Base-by-base conservation (phyloP, 2,113 vertebrate genomes). In the Leucopsar rothschildi region DNA sequence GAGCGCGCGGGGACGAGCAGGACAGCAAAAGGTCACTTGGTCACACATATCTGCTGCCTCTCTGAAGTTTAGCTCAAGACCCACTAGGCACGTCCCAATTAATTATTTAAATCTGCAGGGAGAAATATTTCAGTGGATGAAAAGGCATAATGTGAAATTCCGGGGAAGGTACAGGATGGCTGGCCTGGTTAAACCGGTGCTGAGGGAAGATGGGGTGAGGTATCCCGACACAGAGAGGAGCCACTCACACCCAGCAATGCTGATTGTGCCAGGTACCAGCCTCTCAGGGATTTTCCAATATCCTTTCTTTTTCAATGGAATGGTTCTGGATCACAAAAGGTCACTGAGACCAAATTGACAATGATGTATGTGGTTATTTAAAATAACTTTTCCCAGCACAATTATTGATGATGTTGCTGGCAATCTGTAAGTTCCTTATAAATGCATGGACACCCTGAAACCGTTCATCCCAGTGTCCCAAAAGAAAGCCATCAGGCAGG, bases 1-100 rank as follows among this genome's bases (percentile, higher is more conserved):
- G 87, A 94, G 93, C 95, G 93, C 88, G 70, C 66, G 90, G 95
- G 91, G 92, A 96, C 68, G 75, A 93, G 72, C 72, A 89, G 93
- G 85, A 96, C 93, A 84, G 81, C 93, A 69, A 97, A 97, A 94
- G 96, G 77, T 97, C 94, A 95, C 88, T 96, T 96, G 95, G 89
- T 95, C 89, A 92, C 92, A 92, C 71, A 16, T 37, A 70, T 82
- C 91, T 76, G 60, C 96, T 92, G 93, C 88, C 81, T 92, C 68
- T 49, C 81, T 82, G 76, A 68, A 53, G 68, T 96, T 97, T 95
- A 91, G 91, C 96, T 94, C 76, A 29, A 96, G 93, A 93, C 85
- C 84, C 80, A 94, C 68, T 2, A 96, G 95, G 93, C 72, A 87
- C 64, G 92, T 94, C 78, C 92, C 88, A 96, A 97, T 93, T 97